phyloP scores from a whole-genome alignment of 64 coral and sea anemone species.

The Pachyseris speciosa region DNA sequence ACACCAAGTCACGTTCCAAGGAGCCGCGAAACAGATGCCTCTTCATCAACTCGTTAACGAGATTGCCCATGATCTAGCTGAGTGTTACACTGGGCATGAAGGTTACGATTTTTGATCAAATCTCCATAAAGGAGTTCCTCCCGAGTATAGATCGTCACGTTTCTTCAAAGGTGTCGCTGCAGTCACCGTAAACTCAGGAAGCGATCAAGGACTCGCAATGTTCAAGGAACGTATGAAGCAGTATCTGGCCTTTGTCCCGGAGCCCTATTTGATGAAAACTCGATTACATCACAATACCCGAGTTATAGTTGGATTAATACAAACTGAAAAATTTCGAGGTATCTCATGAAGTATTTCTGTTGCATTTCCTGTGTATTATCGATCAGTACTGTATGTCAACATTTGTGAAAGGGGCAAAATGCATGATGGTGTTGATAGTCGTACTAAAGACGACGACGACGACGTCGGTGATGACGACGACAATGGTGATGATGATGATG shows the following conservation, averaged over 20 bases:
- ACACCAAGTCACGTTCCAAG: neutral
- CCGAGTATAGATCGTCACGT: neutral
- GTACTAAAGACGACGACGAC: too few species aligned
- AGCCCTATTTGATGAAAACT: neutral
- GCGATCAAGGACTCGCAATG: neutral
- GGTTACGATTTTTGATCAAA: neutral
- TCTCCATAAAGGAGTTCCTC: slow-evolving; percentile 36
- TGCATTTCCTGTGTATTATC: too few species aligned
- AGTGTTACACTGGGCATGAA: neutral
- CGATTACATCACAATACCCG: neutral
- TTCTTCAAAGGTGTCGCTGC: neutral
- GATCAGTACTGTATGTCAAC: too few species aligned
- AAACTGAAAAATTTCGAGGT: too few species aligned
- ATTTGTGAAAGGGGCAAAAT: too few species aligned
- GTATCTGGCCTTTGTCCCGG: neutral
- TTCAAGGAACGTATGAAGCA: slow-evolving; percentile 1
- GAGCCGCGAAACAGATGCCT: neutral
- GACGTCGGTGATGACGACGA: too few species aligned
- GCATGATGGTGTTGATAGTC: too few species aligned
- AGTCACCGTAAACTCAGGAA: neutral
- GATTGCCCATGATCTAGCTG: slow-evolving; percentile 18
- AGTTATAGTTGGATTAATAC: neutral
- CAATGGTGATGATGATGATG: too few species aligned
- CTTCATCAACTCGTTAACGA: neutral
- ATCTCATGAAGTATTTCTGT: too few species aligned